Conservation (phyloP, 2,797 vertebrate species). For the Scolopax bukidnonensis region DNA sequence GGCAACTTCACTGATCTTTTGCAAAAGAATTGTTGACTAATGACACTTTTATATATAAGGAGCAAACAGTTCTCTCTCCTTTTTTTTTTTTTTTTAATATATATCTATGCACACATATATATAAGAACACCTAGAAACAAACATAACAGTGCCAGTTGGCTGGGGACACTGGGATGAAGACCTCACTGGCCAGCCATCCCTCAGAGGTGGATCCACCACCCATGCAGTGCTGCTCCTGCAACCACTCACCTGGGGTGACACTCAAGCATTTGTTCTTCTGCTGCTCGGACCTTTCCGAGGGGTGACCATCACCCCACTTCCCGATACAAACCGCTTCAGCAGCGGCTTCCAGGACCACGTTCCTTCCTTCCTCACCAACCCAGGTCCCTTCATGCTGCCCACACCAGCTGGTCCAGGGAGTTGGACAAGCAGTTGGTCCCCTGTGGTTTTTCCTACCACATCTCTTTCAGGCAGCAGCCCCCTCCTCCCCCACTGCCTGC, state of each 20-base stretch:
- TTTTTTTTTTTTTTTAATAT: neutral
- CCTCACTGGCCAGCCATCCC: neutral
- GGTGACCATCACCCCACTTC: neutral
- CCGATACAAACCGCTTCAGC: neutral
- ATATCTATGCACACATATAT: no score
- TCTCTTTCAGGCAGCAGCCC: neutral
- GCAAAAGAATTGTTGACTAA: neutral
- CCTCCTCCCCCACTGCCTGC: neutral
- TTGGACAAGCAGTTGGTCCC: no score
- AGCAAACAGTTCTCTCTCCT: neutral
- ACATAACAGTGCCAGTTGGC: rapidly evolving
- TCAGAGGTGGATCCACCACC: no score
- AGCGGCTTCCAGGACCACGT: neutral
- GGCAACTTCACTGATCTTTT: rapidly evolving
- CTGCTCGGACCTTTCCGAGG: neutral
- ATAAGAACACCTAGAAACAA: neutral
- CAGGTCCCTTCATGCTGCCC: neutral
- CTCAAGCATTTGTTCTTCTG: neutral
- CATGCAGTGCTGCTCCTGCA: neutral
- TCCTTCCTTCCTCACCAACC: neutral
- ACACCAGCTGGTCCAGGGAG: neutral
- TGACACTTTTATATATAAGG: rapidly evolving
- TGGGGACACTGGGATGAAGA: neutral
- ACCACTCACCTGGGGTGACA: neutral
- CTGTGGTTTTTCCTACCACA: neutral